Evolutionary conservation across 2,113 vertebrate species (phyloP).

Genomic region (Triplophysa siluroides): DNA sequence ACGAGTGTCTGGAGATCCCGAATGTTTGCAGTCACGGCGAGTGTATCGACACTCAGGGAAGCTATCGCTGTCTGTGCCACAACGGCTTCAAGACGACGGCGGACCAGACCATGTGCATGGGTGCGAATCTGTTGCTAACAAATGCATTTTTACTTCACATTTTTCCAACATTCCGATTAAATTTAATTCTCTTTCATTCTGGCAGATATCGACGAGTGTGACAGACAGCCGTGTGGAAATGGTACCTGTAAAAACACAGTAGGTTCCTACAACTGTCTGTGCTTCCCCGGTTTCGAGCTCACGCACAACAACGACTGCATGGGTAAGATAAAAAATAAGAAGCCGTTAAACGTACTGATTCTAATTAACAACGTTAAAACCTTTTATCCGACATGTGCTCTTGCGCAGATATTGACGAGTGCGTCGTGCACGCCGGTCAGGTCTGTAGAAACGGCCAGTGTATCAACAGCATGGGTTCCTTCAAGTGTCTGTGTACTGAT

Average conservation of each 20-base stretch:
- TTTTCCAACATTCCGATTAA: background rate
- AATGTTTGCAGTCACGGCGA: conserved; percentile 89
- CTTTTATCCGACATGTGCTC: background rate
- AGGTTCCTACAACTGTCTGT: conserved; percentile 94
- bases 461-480: conserved; percentile 88
- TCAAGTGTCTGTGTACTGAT: conserved; percentile 91
- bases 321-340: conserved; percentile 70
- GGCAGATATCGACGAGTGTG: conserved; percentile 89
- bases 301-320: conserved; percentile 89
- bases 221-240: conserved; percentile 87
- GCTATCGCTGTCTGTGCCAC: conserved; percentile 89
- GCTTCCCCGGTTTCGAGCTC: conserved; percentile 89
- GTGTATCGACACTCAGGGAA: conserved; percentile 88
- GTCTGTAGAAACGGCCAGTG: conserved; percentile 90
- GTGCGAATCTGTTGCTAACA: conserved; percentile 65
- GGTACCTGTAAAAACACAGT: conserved; percentile 92
- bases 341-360: background rate
- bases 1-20: conserved; percentile 89
- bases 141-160: too few species aligned
- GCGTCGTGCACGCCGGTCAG: conserved; percentile 82
- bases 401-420: conserved; percentile 84
- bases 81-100: conserved; percentile 86
- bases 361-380: background rate
- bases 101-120: conserved; percentile 92
- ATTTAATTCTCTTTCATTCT: background rate